Percentiles rank a stretch among this genome's conserved stretches.
These are phyloP conservation scores for Tringa solitaria DNA, from an alignment of 2,113 vertebrate species.

Conservation along the genomic window DNA sequence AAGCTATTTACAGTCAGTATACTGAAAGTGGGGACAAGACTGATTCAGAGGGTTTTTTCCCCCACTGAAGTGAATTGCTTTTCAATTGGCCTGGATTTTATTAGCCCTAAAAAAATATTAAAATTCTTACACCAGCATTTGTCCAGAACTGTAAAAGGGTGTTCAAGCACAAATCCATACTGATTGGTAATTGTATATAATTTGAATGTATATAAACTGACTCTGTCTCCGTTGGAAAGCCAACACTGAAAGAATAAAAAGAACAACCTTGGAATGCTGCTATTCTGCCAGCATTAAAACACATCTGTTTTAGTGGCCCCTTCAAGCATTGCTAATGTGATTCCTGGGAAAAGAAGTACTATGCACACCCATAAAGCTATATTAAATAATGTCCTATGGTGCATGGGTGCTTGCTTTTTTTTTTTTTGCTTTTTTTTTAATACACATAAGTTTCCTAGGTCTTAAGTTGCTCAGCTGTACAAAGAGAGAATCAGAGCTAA, in stretches of 20 bases:
- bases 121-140: background rate
- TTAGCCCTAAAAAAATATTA: conserved; percentile 12
- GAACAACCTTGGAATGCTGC: background rate
- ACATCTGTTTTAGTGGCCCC: background rate
- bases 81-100: background rate
- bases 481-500: background rate
- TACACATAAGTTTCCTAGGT: background rate
- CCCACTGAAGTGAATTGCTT: background rate
- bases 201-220: background rate
- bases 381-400: background rate
- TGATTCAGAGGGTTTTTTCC: background rate
- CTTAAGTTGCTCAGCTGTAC: background rate
- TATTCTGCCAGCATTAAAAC: background rate
- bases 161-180: background rate
- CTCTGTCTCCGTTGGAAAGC: background rate
- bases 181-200: background rate
- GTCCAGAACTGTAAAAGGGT: background rate
- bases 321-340: background rate
- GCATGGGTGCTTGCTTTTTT: background rate
- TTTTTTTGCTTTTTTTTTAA: background rate
- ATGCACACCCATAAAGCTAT: background rate
- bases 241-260: background rate
- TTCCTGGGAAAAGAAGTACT: conserved; percentile 9
- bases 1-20: conserved; percentile 24
- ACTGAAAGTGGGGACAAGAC: background rate